phyloP scores from a whole-genome alignment of 2,888 invertebrate species.

The Eupeodes latifasciatus region DNA sequence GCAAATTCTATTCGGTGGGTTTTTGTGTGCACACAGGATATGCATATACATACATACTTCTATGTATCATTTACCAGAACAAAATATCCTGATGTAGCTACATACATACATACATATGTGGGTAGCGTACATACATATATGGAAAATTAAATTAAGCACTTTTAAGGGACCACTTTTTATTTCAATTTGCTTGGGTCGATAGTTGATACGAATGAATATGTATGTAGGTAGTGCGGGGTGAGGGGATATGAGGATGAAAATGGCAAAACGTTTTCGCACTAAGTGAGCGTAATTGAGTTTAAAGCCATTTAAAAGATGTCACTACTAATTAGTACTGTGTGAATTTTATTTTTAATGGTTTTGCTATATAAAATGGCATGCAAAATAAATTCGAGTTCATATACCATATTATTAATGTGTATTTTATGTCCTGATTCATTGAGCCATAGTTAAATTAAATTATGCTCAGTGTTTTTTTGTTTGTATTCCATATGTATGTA shows the following conservation, averaged over 20 bases:
- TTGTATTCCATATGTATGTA: no score
- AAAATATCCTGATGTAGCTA: neutral
- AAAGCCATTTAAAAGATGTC: slow-evolving; percentile 73
- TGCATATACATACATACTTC: neutral
- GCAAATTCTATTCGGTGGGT: slow-evolving; percentile 39
- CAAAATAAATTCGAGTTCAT: neutral
- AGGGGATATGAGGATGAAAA: neutral
- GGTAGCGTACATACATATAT: slow-evolving; percentile 1
- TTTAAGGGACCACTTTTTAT: slow-evolving; percentile 70
- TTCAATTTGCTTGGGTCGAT: slow-evolving; percentile 69
- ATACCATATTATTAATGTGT: slow-evolving; percentile 1
- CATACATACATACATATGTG: slow-evolving; percentile 44
- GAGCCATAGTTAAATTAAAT: slow-evolving; percentile 3
- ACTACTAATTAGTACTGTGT: slow-evolving; percentile 58
- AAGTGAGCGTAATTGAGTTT: slow-evolving; percentile 68
- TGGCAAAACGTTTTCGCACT: slow-evolving; percentile 63
- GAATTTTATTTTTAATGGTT: slow-evolving; percentile 60
- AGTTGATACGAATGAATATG: slow-evolving; percentile 36
- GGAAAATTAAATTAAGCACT: slow-evolving; percentile 74
- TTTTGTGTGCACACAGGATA: slow-evolving; percentile 17
- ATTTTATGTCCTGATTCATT: slow-evolving; percentile 14
- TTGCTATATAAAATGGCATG: slow-evolving; percentile 6
- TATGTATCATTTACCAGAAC: neutral
- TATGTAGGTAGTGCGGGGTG: neutral
- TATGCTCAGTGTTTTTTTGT: neutral